These are phyloP conservation scores for Lycaon pictus DNA, from an alignment of 2,113 vertebrate genomes.

Conservation along the genomic window DNA sequence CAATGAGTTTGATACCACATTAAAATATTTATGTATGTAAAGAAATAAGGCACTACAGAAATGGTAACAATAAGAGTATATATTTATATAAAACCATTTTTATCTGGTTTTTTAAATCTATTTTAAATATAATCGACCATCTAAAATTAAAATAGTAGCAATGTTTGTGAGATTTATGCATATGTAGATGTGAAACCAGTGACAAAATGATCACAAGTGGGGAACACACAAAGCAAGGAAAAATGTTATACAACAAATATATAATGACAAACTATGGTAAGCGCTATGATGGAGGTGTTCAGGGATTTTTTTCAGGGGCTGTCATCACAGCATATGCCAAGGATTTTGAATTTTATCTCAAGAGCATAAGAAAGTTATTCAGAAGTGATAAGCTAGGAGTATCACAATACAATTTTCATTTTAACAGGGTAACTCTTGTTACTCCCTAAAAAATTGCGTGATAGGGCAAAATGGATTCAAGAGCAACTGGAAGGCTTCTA, in stretches of 20 bases:
- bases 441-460: background rate
- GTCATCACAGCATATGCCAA: background rate
- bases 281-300: background rate
- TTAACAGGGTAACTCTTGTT: background rate
- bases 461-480: background rate
- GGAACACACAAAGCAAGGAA: background rate
- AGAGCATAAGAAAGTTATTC: background rate
- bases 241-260: background rate
- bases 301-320: background rate
- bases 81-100: background rate
- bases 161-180: background rate
- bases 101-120: background rate
- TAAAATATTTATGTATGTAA: background rate
- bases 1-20: background rate
- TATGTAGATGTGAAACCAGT: background rate
- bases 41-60: background rate
- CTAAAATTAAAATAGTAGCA: background rate
- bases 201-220: background rate
- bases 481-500: background rate
- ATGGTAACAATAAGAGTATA: background rate
- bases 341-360: background rate
- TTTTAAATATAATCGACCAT: background rate
- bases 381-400: background rate
- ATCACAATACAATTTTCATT: background rate
- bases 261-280: background rate